Conservation (phyloP, 2,797 vertebrate species). For the Erithacus rubecula region DNA sequence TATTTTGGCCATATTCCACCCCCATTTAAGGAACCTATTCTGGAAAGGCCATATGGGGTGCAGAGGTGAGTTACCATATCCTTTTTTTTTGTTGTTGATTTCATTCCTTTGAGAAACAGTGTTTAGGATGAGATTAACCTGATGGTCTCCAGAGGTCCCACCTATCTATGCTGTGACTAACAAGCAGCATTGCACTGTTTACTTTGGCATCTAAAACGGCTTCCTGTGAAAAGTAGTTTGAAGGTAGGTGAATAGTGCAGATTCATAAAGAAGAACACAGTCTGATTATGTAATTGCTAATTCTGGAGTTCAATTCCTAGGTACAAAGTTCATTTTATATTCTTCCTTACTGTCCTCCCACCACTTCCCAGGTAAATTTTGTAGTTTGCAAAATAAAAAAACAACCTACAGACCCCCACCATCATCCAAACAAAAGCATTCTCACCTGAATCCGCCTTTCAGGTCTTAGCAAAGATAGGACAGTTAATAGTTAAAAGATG, state of each 20-base stretch:
- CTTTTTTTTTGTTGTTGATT: not conserved
- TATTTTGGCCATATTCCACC: slow-evolving; percentile 96
- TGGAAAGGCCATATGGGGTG: slow-evolving; percentile 94
- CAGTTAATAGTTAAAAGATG: not conserved
- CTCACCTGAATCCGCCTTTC: not conserved
- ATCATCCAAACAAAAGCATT: not conserved
- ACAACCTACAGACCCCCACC: too few species aligned
- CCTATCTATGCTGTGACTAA: not conserved
- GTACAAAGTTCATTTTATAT: not conserved
- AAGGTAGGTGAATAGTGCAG: not conserved
- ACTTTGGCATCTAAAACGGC: not conserved
- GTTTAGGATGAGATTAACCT: not conserved
- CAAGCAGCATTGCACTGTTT: not conserved
- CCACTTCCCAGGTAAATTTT: not conserved
- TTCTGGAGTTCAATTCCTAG: not conserved
- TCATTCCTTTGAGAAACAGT: not conserved
- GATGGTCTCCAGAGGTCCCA: not conserved
- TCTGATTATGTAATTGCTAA: not conserved
- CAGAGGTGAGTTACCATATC: slow-evolving; percentile 85
- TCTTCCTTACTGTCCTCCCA: not conserved
- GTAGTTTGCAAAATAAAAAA: not conserved
- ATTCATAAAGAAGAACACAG: not conserved
- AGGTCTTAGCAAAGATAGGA: not conserved
- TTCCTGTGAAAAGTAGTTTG: not conserved
- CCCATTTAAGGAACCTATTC: slow-evolving; percentile 87